These are phyloP conservation scores for Brassicogethes aeneus DNA, from an alignment of 2,888 invertebrate genomes.

Conservation along the genomic window DNA sequence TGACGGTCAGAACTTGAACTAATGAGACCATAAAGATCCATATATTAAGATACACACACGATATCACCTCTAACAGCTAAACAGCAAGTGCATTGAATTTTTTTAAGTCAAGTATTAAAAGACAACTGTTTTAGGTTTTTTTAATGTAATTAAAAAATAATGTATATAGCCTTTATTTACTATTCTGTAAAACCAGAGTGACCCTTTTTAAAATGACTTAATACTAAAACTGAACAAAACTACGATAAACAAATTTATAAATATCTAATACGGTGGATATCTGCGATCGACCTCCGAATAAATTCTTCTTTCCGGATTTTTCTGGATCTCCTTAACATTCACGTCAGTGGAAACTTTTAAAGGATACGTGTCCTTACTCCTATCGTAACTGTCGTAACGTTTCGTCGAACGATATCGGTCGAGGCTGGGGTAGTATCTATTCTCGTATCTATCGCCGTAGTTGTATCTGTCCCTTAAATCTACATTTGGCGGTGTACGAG, in stretches of 20 bases:
- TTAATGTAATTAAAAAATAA: no score
- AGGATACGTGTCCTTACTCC: slow-evolving; percentile 27
- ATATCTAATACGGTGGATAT: no score
- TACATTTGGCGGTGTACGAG: slow-evolving; percentile 51
- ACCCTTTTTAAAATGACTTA: no score
- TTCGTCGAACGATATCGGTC: slow-evolving; percentile 15
- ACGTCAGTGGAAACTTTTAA: slow-evolving; percentile 36
- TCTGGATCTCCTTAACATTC: slow-evolving; percentile 35
- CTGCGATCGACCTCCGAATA: slow-evolving; percentile 24
- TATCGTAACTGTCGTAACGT: slow-evolving; percentile 18
- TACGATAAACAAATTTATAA: no score
- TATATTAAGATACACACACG: slow-evolving; percentile 24
- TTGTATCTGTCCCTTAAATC: slow-evolving; percentile 47
- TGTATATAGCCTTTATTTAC: no score
- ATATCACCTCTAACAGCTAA: slow-evolving; percentile 13
- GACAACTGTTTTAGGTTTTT: no score
- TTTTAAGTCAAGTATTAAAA: no score
- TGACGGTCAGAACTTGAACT: slow-evolving; percentile 32
- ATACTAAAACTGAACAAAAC: no score
- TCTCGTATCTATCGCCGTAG: slow-evolving; percentile 19
- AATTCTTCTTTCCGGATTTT: slow-evolving; percentile 37
- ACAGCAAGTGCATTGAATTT: neutral
- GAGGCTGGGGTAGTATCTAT: slow-evolving; percentile 6
- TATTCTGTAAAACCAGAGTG: no score
- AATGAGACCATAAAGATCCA: slow-evolving; percentile 30